Base-by-base conservation (phyloP, 2,797 vertebrate species). In the Lycodopsis pacificus region DNA sequence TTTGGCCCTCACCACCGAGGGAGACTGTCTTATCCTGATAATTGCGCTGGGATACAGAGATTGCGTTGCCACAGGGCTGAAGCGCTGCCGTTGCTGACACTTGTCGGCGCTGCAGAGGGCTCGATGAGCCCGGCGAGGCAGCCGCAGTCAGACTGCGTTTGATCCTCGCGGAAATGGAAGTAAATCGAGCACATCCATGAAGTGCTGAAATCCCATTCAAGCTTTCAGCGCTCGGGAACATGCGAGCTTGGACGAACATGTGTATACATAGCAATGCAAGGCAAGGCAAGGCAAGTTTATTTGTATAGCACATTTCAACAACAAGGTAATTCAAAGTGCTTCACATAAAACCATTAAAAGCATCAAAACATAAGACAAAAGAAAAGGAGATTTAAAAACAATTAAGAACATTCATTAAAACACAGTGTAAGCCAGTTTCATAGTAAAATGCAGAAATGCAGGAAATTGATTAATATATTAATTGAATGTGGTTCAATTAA, bases 31-130 rank as follows among this genome's bases (percentile, higher is more conserved):
- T 86, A 86, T 90, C 82, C 89, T 65, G 71, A 78, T 92, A 93
- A 93, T 93, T 90, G 91, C 88, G 79, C 62, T 90, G 88, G 91
- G 86, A 93, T 89, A 87, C 84, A 85, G 86, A 92, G 88, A 92
- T 90, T 92, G 88, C 42, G 48, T 80, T 84, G 91, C 93, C 88
- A 70, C 75, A 20, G 87, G 92, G 85, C 67, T 70, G 44, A 87
- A 88, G 80, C 56, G 69, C 76, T 87, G 71, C 87, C 86, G 65
- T 71, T 27, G 27, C 86, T 78, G 44, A 78, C 85, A 85, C 65
- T 77, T 83, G 64, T 81, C 81, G 59, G 73, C 5, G 5, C 77
- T 57, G 71, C 67, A 58, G 84, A 12, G 20, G 71, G 46, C 76
- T 85, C 61, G 81, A 77, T 84, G 82, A 83, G 79, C 65, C 69